Base-by-base conservation (phyloP, 2,113 vertebrate species). In the Leuciscus idus region DNA sequence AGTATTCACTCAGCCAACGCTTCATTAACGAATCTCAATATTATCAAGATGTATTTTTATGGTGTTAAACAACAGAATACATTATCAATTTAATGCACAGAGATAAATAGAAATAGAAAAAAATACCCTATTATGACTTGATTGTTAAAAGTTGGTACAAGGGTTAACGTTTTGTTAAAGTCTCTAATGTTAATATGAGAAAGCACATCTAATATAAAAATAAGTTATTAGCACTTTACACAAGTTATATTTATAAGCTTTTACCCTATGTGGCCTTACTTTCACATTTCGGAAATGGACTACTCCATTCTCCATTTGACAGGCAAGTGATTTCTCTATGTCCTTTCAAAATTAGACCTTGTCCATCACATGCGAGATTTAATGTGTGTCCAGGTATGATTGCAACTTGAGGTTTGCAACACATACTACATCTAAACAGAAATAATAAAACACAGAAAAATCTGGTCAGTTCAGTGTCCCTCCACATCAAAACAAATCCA, bases 251-350 rank as follows among this genome's bases (percentile, higher is more conserved):
- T 50, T 50, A 50, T 13, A 50, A 13, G 12, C 48, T 13, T 50
- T 50, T 50, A 13, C 12, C 48, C 12, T 6, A 3, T 57, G 28
- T 59, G 52, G 30, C 12, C 61, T 94, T 93, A 98, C 97, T 97
- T 90, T 90, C 30, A 87, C 97, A 98, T 46, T 33, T 83, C 26
- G 97, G 97, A 7, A 92, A 91, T 3, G 91, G 33, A 0, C 36
- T 17, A 90, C 88, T 94, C 97, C 97, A 98, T 6, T 76, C 88
- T 94, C 97, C 97, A 98, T 6, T 76, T 55, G 55, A 52, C 17
- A 61, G 52, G 64, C 88, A 87, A 21, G 30, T 87, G 8, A 79
- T 28, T 55, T 85, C 73, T n/a, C 17, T 70, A 12, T 19, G 5
- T 48, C 88, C 88, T 19, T 23, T 46, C 46, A 57, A 23, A 59